Base-by-base conservation (phyloP, 2,797 vertebrate genomes). In the Sebastes cheni region DNA sequence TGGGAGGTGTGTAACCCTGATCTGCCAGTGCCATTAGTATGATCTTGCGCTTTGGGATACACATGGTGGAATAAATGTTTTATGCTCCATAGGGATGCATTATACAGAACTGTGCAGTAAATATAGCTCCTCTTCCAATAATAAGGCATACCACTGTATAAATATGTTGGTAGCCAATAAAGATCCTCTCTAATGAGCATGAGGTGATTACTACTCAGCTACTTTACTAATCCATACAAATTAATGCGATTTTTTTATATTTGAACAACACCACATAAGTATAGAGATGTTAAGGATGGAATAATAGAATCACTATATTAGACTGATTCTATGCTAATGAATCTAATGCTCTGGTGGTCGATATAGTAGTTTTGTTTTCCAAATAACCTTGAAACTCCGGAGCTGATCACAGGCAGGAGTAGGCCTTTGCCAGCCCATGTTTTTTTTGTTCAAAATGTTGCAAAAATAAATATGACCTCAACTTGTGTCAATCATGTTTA, bases 1-100 rank as follows among this genome's bases (percentile, higher is more conserved):
- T 89, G 79, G 86, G 79, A 83, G 80, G 82, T 88, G 69, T 85
- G 90, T 92, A 91, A 91, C 82, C 70, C 72, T 90, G 85, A 90
- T 89, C 89, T 84, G 71, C 75, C 61, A 27, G 67, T 75, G 77
- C 88, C 85, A 91, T 91, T 93, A 93, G 78, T 77, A 72, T 82
- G 86, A 90, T 86, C 88, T 89, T 88, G 68, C 81, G 82, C 86
- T 90, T 81, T 67, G 54, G 81, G 86, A 87, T 86, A 78, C 27
- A 16, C 78, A 82, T 58, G 60, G 71, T 78, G 27, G 68, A 86
- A 89, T 86, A 60, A 88, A 89, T 85, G 84, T 86, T 86, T 89
- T 72, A 86, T 81, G 62, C 72, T 80, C 82, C 71, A 34, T 9
- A 46, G 88, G 81, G 82, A 91, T 80, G 68, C 77, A 86, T 90